Base-by-base conservation (phyloP, 2,888 invertebrate genomes). In the Spilarctia lutea region DNA sequence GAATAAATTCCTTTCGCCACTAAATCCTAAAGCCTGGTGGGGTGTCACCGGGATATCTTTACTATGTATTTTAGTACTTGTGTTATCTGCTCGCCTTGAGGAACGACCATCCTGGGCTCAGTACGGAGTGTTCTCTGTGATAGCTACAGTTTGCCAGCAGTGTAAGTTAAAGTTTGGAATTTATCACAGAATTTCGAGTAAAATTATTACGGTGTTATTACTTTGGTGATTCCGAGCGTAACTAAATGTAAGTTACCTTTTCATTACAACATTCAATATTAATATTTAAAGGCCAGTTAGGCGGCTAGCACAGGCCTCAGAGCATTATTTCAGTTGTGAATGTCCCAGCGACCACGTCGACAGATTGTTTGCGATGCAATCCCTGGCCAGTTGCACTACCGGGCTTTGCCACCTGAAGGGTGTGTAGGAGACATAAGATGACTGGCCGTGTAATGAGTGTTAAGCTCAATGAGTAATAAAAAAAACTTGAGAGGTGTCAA, bases 1-100 rank as follows among this genome's bases (percentile, higher is more conserved):
- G 81, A 94, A 94, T 78, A 93, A 96, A 79, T 96, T 96, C 73
- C 83, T 96, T 1, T 92, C 92, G 74, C 96, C 96, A 0, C 87
- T 96, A 8, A 91, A 94, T 20, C 42, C 82, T 0, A 88, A 85
- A 0, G 89, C 92, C 0, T 96, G 96, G 96, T 87, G 88, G 72
- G 87, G 90, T 52, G 89, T 92, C 24, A 42, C 93, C 0, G 91
- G 87, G 10, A 81, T 93, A 2, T 84, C 86, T 0, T 13, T 81
- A 0, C 52, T 95, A 8, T 94, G 96, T 75, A 89, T 88, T 1
- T 1, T 90, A 0, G 85, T 92, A 1, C 82, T 96, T 13, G 81
- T 94, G 67, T 65, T 92, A 6, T 83, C 94, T 11, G 91, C 93
- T 24, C 85, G 83, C 39, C 73, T 91, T 0, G 96, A 96, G 80